These are phyloP conservation scores for Pseudomyrmex dendroicus DNA, from an alignment of 1,140 invertebrate genomes.

Conservation along the genomic window DNA sequence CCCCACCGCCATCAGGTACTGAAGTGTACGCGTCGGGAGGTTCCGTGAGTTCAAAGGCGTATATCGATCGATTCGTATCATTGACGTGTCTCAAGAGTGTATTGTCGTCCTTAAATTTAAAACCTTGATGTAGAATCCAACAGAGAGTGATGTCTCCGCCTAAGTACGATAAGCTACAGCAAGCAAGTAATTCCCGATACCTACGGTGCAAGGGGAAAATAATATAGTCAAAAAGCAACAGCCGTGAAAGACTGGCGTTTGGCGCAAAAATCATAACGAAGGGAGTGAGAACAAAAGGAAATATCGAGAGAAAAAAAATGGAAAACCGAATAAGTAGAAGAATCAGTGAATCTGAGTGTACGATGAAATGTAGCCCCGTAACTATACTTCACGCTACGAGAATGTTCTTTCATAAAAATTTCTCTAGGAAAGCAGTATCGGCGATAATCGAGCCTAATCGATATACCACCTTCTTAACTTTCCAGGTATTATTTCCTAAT, in stretches of 20 bases:
- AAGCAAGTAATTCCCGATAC: conserved; percentile 70
- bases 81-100: conserved; percentile 86
- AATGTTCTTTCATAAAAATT: conserved; percentile 81
- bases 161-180: conserved; percentile 70
- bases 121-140: conserved; percentile 72
- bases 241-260: conserved; percentile 23
- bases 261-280: conserved; percentile 28
- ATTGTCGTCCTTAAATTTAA: conserved; percentile 86
- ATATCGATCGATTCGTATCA: conserved; percentile 86
- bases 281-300: background rate
- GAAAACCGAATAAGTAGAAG: conserved; percentile 29
- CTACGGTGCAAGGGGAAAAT: conserved; percentile 71
- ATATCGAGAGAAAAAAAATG: background rate
- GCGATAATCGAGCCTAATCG: conserved; percentile 75
- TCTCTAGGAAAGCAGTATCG: conserved; percentile 83
- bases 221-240: conserved; percentile 63
- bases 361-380: conserved; percentile 82
- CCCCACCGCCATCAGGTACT: conserved; percentile 69
- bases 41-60: conserved; percentile 85
- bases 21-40: conserved; percentile 78
- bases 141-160: conserved; percentile 63
- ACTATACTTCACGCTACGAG: conserved; percentile 77
- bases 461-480: conserved; percentile 81
- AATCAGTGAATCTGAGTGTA: conserved; percentile 75
- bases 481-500: conserved; percentile 68